A percentile compares a stretch with the other conserved stretches of the same genome.
These are phyloP conservation scores for Myopa testacea DNA, from an alignment of 2,888 invertebrate genomes.

Conservation along the genomic window DNA sequence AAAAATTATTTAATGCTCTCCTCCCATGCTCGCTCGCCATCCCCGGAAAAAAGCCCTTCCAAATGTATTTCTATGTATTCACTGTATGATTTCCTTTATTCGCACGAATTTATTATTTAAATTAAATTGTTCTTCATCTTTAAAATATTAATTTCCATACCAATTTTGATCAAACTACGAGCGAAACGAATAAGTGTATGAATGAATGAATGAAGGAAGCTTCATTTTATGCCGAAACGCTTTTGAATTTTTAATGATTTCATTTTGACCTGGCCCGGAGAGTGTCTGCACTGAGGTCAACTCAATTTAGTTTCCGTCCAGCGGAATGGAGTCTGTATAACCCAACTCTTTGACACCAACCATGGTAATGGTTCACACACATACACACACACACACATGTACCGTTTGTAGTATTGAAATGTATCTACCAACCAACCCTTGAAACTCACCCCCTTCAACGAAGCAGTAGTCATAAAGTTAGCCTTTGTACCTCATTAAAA, in stretches of 20 bases:
- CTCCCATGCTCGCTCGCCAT: too few species aligned
- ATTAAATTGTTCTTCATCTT: background rate
- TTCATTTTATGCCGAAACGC: constrained; percentile 44
- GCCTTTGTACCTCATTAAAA: constrained; percentile 63
- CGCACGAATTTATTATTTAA: constrained; percentile 11
- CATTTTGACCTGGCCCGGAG: background rate
- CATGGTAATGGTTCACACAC: background rate
- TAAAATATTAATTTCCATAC: constrained; percentile 16
- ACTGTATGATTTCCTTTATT: background rate
- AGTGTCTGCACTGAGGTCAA: constrained; percentile 55
- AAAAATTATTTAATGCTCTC: background rate
- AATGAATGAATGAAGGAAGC: too few species aligned
- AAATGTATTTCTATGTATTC: background rate
- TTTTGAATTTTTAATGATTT: constrained; percentile 65
- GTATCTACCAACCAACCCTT: background rate
- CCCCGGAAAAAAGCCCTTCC: too few species aligned
- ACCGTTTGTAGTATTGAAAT: background rate
- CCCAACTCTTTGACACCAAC: too few species aligned
- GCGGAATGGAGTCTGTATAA: background rate
- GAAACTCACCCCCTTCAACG: background rate
- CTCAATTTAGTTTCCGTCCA: constrained; percentile 58
- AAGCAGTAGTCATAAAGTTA: background rate
- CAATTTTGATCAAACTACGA: constrained; percentile 27
- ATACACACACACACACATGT: background rate
- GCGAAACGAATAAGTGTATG: background rate